These are phyloP conservation scores for Lysiphlebus fabarum DNA, from an alignment of 1,140 invertebrate genomes.

Conservation along the genomic window DNA sequence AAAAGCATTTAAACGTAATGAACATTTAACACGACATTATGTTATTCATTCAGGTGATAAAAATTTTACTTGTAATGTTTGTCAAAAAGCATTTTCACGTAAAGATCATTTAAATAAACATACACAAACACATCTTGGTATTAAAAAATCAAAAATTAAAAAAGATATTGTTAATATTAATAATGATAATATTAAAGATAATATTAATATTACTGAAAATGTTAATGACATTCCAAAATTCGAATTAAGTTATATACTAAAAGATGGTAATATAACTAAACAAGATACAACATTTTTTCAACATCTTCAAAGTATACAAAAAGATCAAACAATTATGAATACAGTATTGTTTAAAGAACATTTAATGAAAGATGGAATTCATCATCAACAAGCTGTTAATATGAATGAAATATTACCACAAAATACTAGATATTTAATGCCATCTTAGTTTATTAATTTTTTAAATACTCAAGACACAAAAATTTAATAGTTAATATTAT, in stretches of 20 bases:
- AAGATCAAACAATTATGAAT: constrained; percentile 45
- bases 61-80: constrained; percentile 69
- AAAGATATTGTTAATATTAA: constrained; percentile 39
- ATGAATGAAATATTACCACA: constrained; percentile 53
- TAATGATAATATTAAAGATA: constrained; percentile 13
- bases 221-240: constrained; percentile 35
- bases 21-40: constrained; percentile 56
- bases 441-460: constrained; percentile 39
- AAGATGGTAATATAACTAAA: constrained; percentile 41
- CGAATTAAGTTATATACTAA: constrained; percentile 42
- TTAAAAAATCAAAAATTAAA: constrained; percentile 42
- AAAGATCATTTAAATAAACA: constrained; percentile 77
- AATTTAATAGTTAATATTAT: no score
- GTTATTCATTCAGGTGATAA: constrained; percentile 60
- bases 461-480: neutral
- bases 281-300: constrained; percentile 46
- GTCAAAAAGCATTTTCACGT: constrained; percentile 72
- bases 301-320: constrained; percentile 49
- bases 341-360: constrained; percentile 49
- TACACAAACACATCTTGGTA: constrained; percentile 51
- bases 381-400: constrained; percentile 48
- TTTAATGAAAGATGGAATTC: constrained; percentile 39
- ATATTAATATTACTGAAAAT: neutral
- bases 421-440: constrained; percentile 53
- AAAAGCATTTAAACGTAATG: constrained; percentile 60